Evolutionary conservation across 2,888 invertebrate genomes (phyloP), one percentile per base, ranked within the genome.

Genomic region (Apoda limacodes): DNA sequence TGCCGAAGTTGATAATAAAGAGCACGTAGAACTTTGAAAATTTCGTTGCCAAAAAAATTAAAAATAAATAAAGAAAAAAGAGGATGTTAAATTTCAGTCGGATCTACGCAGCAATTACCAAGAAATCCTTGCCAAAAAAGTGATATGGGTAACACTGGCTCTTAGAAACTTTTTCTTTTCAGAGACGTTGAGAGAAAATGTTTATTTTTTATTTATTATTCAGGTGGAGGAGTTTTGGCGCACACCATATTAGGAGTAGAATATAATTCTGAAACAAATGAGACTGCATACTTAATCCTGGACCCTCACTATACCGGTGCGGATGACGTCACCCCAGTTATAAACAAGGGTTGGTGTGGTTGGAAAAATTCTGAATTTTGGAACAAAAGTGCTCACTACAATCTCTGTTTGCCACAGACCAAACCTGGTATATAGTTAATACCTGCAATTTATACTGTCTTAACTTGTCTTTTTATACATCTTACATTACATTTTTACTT

Each of bases 171-270:
- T n/a, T n/a, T n/a, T n/a, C n/a, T n/a, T n/a, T n/a, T 14, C 2
- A 20, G 27, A n/a, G n/a, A n/a, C n/a, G n/a, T n/a, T n/a, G n/a
- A n/a, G n/a, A n/a, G n/a, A n/a, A n/a, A n/a, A 14, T 27, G 12
- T 9, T 13, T 7, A 12, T 11, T 9, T 13, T 22, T 14, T 10
- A 28, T 5, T 10, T 35, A 6, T 35, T 23, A 42, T 45, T 24
- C 54, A 93, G 95, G 96, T 55, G 99, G 99, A 12, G 98, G 98
- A 42, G 95, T 96, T 20, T 76, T 98, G 50, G 99, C 99, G 1
- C 98, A 99, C 62, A 99, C 99, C 24, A 98, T 99, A 46, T 80
- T 99, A 32, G 99, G 99, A 2, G 88, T 99, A 1, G 92, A 94
- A 59, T 93, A 89, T 58, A 90, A 95, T 63, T 85, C 88, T 23